Evolutionary conservation across 1,140 invertebrate species (phyloP).

Genomic region (Halictus rubicundus): DNA sequence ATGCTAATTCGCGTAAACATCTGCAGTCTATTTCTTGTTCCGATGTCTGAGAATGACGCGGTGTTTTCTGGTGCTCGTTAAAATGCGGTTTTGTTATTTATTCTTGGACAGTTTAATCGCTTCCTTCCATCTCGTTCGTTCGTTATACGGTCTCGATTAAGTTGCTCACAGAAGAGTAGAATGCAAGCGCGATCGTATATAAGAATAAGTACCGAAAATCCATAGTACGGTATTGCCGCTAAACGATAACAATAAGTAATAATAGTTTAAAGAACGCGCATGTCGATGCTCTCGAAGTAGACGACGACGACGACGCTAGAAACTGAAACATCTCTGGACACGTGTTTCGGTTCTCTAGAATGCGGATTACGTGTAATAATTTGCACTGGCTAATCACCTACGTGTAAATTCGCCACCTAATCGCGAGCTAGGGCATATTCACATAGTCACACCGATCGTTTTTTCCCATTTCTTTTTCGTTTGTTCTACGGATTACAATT

Average conservation of each 20-base stretch:
- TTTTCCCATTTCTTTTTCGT: conserved; percentile 12
- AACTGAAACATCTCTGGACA: conserved; percentile 45
- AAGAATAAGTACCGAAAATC: conserved; percentile 32
- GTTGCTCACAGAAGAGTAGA: not conserved
- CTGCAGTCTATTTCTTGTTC: not conserved
- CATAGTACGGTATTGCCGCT: not conserved
- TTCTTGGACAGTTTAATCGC: not conserved
- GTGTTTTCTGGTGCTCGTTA: not conserved
- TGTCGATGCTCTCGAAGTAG: conserved; percentile 32
- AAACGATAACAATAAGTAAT: conserved; percentile 8
- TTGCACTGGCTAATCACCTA: conserved; percentile 62
- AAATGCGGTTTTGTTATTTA: conserved; percentile 3
- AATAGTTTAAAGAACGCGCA: conserved; percentile 29
- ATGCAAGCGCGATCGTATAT: not conserved
- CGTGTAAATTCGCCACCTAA: conserved; percentile 63
- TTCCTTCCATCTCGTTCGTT: not conserved
- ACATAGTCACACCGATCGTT: conserved; percentile 77
- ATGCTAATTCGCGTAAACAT: not conserved
- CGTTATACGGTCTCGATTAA: not conserved
- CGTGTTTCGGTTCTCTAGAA: conserved; percentile 40
- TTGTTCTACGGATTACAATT: conserved; percentile 71
- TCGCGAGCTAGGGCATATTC: conserved; percentile 67
- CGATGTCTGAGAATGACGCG: conserved; percentile 11
- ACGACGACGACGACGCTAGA: conserved; percentile 1
- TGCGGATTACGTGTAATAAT: conserved; percentile 52